Base-by-base conservation (phyloP, 2,113 vertebrate species). In the Lophius piscatorius region DNA sequence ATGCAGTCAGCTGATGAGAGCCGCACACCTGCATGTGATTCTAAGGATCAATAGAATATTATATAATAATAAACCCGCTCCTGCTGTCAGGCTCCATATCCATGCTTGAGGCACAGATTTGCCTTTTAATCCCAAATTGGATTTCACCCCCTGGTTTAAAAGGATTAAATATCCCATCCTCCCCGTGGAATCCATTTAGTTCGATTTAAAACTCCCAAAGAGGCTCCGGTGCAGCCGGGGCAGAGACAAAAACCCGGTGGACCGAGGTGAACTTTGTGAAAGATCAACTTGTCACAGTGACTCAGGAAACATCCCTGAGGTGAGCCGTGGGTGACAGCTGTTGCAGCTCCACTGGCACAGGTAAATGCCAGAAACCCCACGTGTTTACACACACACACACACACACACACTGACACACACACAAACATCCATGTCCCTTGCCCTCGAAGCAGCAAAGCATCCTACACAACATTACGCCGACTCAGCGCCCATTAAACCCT, bases 221-320 rank as follows among this genome's bases (percentile, higher is more conserved):
- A 20, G 38, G 39, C 40, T 31, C 21, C 16, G n/a, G n/a, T n/a
- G n/a, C n/a, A n/a, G n/a, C n/a, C 1, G 12, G 41, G 62, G 61
- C 54, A 39, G 49, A 66, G 52, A 6, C n/a, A n/a, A n/a, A n/a
- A 64, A 82, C 70, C 74, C 69, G 56, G 66, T 73, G 78, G 78
- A 77, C 73, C 22, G 17, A 55, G 42, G 44, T 88, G 88, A 90
- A 87, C 88, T 91, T 91, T 88, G 50, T n/a, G 61, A 89, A 89
- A 90, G 88, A 86, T 87, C 80, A 84, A 54, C 80, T 86, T 80
- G 89, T 89, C 84, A 82, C 80, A 87, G 85, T 33, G 64, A 73
- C 65, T 71, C 87, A 89, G 89, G 87, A 90, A 90, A 87, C 66
- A 65, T 85, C 86, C 84, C 81, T 33, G 86, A 89, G 78, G 88